These are phyloP conservation scores for Agrotis exclamationis DNA, from an alignment of 2,888 invertebrate species.

Conservation along the genomic window DNA sequence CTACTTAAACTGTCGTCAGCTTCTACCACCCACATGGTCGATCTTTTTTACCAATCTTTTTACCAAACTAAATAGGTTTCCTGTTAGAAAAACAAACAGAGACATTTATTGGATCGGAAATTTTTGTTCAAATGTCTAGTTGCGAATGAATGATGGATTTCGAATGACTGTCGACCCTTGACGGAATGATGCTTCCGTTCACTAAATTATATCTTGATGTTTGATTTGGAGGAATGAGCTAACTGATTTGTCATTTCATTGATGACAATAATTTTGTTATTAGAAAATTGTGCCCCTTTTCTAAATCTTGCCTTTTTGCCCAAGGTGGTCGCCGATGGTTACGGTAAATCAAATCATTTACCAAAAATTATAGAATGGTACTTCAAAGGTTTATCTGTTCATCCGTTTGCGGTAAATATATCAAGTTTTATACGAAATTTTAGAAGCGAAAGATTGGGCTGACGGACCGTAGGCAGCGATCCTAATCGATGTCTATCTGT, in stretches of 20 bases:
- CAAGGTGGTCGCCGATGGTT: neutral
- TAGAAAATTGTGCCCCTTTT: constrained; percentile 35
- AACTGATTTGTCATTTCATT: constrained; percentile 46
- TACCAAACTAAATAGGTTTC: constrained; percentile 88
- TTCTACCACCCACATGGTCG: constrained; percentile 85
- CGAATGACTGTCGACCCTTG: constrained; percentile 83
- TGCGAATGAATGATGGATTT: constrained; percentile 88
- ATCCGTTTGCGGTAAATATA: constrained; percentile 85
- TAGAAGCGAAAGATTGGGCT: constrained; percentile 80
- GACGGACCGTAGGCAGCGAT: constrained; percentile 87
- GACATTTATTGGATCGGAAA: constrained; percentile 88
- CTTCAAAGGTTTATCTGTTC: constrained; percentile 80
- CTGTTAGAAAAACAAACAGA: constrained; percentile 90
- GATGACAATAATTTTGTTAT: constrained; percentile 65
- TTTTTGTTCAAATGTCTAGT: constrained; percentile 84
- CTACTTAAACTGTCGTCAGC: constrained; percentile 90
- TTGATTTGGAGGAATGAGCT: constrained; percentile 41
- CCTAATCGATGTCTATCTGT: constrained; percentile 83
- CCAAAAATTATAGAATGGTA: constrained; percentile 52
- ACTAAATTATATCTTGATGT: constrained; percentile 69
- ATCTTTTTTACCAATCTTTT: constrained; percentile 85
- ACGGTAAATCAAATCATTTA: constrained; percentile 44
- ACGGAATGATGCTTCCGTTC: constrained; percentile 81
- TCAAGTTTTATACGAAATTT: constrained; percentile 80
- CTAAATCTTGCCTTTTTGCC: constrained; percentile 4